phyloP scores from a whole-genome alignment of 2,113 vertebrate species.

The Cyphomyrus plagiostoma region DNA sequence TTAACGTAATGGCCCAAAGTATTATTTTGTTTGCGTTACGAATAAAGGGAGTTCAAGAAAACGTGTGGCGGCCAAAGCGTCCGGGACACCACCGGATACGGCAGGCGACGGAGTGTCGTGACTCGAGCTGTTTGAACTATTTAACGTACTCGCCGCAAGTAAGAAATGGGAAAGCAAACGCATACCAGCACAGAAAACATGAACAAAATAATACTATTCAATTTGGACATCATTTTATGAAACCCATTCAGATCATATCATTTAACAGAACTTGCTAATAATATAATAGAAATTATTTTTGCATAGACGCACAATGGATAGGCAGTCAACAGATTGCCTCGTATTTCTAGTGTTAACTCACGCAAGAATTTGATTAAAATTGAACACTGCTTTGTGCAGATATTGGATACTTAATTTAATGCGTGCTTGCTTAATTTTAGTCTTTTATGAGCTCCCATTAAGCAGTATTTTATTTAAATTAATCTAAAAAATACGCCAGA shows the following conservation, averaged over 20 bases:
- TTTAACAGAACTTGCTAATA: neutral
- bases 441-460: neutral
- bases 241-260: neutral
- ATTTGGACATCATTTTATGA: neutral
- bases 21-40: conserved; percentile 58
- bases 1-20: conserved; percentile 30
- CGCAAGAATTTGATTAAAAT: neutral
- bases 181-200: neutral
- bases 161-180: conserved; percentile 21
- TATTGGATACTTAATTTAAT: neutral
- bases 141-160: conserved; percentile 29
- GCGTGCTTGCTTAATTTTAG: neutral
- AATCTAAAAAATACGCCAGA: neutral
- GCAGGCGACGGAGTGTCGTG: conserved; percentile 82
- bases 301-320: neutral
- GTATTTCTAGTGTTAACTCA: neutral
- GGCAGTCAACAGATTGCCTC: neutral
- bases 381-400: neutral
- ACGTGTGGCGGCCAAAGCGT: conserved; percentile 70
- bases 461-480: neutral
- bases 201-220: neutral
- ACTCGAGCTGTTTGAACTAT: conserved; percentile 57
- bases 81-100: conserved; percentile 74
- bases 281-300: neutral
- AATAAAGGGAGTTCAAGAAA: conserved; percentile 28